A percentile compares a stretch with the other conserved stretches of the same genome.
Conservation (phyloP, 92 coral and sea anemone genomes). For the Zoanthus solanderi region DNA sequence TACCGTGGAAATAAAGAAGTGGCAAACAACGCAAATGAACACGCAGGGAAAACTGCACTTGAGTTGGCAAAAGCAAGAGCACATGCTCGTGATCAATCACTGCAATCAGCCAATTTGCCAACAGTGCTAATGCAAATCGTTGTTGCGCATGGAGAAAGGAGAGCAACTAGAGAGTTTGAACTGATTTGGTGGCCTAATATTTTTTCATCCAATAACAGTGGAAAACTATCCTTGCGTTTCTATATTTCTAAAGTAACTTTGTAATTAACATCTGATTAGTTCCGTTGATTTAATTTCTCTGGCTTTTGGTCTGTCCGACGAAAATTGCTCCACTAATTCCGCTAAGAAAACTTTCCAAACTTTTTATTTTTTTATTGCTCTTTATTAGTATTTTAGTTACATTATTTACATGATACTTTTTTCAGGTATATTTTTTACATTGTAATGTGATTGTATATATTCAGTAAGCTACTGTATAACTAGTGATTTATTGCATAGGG, state of each 20-base stretch:
- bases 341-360: not conserved
- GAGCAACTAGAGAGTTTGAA: conserved; percentile 47
- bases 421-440: not conserved
- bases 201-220: conserved; percentile 21
- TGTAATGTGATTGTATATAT: not conserved
- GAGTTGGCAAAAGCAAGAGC: conserved; percentile 44
- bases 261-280: not conserved
- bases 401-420: not conserved
- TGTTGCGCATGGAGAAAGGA: conserved; percentile 44
- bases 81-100: not conserved
- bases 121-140: conserved; percentile 26
- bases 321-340: not conserved
- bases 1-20: conserved; percentile 32
- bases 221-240: not conserved
- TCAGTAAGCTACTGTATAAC: not conserved
- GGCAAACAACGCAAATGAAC: conserved; percentile 2
- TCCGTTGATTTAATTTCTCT: not conserved
- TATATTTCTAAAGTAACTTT: not conserved
- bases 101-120: not conserved
- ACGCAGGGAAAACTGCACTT: conserved; percentile 36
- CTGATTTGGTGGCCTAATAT: conserved; percentile 47
- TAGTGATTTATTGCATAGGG: too few relatives aligned
- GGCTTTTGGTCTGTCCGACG: not conserved
- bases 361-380: not conserved
- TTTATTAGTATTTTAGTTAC: not conserved